These are phyloP conservation scores for Noctua pronuba DNA, from an alignment of 2,888 invertebrate species.

Conservation along the genomic window DNA sequence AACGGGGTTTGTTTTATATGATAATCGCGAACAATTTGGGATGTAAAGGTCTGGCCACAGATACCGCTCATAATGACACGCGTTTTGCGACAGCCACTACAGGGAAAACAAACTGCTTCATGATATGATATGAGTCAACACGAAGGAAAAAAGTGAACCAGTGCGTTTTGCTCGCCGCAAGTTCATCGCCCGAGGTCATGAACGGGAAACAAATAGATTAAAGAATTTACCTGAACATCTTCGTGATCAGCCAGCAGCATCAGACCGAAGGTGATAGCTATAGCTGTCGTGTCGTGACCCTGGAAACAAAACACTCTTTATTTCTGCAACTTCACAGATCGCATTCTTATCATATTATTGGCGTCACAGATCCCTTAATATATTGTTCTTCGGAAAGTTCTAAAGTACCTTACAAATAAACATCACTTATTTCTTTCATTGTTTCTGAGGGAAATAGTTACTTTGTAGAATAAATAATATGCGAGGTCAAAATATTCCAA, in stretches of 20 bases:
- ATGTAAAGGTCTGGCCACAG: background rate
- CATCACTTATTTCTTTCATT: background rate
- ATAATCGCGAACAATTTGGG: background rate
- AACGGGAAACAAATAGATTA: background rate
- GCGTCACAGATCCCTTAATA: background rate
- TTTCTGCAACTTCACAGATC: background rate
- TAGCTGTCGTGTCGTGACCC: constrained; percentile 90
- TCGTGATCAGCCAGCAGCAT: constrained; percentile 84
- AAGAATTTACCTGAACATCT: constrained; percentile 69
- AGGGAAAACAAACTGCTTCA: background rate
- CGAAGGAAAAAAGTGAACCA: background rate
- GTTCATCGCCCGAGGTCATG: background rate
- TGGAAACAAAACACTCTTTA: constrained; percentile 64
- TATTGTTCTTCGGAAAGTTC: background rate
- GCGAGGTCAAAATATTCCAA: background rate
- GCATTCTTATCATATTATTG: no score
- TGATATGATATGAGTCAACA: background rate
- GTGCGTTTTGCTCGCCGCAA: background rate
- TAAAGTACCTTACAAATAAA: background rate
- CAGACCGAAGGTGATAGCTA: constrained; percentile 82
- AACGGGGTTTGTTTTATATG: background rate
- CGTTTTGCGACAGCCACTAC: background rate
- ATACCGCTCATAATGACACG: background rate
- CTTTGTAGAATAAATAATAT: background rate
- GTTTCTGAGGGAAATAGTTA: background rate